A percentile compares a stretch with the other conserved stretches of the same genome.
These are phyloP conservation scores for Trididemnum nubilum DNA, from an alignment of 23 tunicate genomes.

Conservation along the genomic window DNA sequence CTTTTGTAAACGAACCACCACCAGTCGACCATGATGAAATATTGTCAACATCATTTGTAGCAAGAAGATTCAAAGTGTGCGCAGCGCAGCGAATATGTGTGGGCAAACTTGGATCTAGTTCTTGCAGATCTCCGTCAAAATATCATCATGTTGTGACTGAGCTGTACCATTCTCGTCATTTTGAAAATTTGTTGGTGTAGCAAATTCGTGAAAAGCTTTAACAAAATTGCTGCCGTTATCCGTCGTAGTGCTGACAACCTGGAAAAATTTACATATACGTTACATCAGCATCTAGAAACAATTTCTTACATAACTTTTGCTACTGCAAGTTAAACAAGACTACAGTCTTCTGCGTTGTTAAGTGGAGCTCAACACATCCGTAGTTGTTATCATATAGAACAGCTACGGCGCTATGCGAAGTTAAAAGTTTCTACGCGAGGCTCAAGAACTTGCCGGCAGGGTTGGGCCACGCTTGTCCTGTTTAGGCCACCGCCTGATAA, in stretches of 20 bases:
- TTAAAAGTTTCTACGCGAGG: too few relatives aligned
- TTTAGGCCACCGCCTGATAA: too few relatives aligned
- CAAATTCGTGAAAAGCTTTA: neutral
- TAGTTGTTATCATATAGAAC: too few relatives aligned
- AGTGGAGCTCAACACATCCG: too few relatives aligned
- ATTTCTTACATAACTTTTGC: too few relatives aligned
- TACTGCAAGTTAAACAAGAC: too few relatives aligned
- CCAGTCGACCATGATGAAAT: neutral
- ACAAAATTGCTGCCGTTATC: constrained; percentile 21
- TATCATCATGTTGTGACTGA: neutral
- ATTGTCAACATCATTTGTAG: neutral
- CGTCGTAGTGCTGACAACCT: constrained; percentile 17
- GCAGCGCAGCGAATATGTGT: neutral
- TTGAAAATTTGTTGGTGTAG: neutral
- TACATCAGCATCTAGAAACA: too few relatives aligned
- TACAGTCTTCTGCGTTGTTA: too few relatives aligned
- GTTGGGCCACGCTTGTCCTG: too few relatives aligned
- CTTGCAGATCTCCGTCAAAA: neutral
- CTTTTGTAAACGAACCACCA: neutral
- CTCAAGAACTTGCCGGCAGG: too few relatives aligned
- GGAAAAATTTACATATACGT: too few relatives aligned
- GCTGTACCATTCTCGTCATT: neutral
- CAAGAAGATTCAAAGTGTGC: neutral
- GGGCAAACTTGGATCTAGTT: neutral
- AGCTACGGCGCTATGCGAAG: too few relatives aligned